Base-by-base conservation (phyloP, 2,113 vertebrate species). In the Vicugna pacos region DNA sequence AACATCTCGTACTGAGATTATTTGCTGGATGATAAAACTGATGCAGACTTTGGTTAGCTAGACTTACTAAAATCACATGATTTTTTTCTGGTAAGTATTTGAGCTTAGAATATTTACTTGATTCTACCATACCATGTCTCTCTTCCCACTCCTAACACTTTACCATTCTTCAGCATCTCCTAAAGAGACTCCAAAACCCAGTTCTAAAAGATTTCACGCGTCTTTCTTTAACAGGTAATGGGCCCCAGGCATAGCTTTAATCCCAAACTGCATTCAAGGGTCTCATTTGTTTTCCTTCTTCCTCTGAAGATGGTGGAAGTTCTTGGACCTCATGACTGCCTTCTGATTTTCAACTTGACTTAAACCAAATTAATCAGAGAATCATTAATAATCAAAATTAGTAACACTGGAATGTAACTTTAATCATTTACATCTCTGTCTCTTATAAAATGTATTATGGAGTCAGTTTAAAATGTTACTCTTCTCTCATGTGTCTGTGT, bases 261-360 rank as follows among this genome's bases (percentile, higher is more conserved):
- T 72, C 50, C 19, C n/a, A 67, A 24, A 38, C 10, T 69, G 13
- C 32, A 14, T 46, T 32, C 7, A 32, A 19, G 8, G 77, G 8
- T 64, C 12, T 38, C 22, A 20, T 72, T 77, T 54, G n/a, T 52
- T 79, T 91, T 82, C 58, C 5, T 82, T 62, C 16, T 76, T 89
- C 70, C 16, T 83, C 10, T 79, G 42, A 24, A 17, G 17, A 32
- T 81, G 72, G 46, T 24, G 62, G 32, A 58, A 79, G 17, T 54
- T 83, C 24, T 73, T 22, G 75, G 90, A 32, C 69, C 38, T 92
- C 19, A 46, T 79, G 72, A 87, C 89, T 92, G 32, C 46, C 65
- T 96, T 94, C 88, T 65, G n/a, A 89, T 92, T 92, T 91, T 89
- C 62, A 95, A 56, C 15, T 65, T 94, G 93, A 91, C n/a, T 60